A percentile compares a stretch with the other conserved stretches of the same genome.
Evolutionary conservation across 2,113 vertebrate genomes (phyloP).

Genomic region (Tetrax tetrax): DNA sequence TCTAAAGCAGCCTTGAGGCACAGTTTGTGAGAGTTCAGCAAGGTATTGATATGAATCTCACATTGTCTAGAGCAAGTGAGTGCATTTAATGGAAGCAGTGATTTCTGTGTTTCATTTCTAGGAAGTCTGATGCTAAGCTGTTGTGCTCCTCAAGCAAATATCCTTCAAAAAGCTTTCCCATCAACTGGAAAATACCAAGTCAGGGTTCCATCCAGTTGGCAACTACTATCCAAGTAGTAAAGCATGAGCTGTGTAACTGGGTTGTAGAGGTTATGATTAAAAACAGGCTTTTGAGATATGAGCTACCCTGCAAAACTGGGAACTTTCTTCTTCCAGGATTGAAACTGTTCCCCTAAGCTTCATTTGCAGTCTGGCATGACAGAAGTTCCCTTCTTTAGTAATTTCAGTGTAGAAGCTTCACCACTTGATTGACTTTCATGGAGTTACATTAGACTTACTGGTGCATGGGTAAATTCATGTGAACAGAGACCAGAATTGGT

Average conservation of each 20-base stretch:
- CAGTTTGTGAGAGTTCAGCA: not conserved
- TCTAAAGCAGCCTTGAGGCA: not conserved
- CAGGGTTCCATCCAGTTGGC: slow-evolving; percentile 40
- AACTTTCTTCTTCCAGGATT: not conserved
- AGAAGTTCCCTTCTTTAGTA: slow-evolving; percentile 19
- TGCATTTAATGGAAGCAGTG: not conserved
- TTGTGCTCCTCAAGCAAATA: not conserved
- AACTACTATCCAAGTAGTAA: slow-evolving; percentile 10
- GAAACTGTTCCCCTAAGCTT: slow-evolving; percentile 11
- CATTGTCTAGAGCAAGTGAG: not conserved
- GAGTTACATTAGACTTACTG: not conserved
- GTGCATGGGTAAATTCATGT: not conserved
- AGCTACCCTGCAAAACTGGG: not conserved
- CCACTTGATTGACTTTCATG: not conserved
- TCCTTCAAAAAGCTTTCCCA: not conserved
- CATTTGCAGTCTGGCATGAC: slow-evolving; percentile 33
- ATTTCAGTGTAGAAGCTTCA: slow-evolving; percentile 15
- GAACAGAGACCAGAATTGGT: not conserved
- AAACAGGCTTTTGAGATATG: not conserved
- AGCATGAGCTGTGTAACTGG: not conserved
- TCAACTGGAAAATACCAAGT: slow-evolving; percentile 7
- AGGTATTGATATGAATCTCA: not conserved
- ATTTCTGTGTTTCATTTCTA: not conserved
- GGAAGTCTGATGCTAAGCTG: not conserved
- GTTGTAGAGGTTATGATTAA: slow-evolving; percentile 17